Percentiles rank a stretch among this genome's conserved stretches.
phyloP scores from a whole-genome alignment of 2,888 invertebrate genomes.

The Euproctis similis region DNA sequence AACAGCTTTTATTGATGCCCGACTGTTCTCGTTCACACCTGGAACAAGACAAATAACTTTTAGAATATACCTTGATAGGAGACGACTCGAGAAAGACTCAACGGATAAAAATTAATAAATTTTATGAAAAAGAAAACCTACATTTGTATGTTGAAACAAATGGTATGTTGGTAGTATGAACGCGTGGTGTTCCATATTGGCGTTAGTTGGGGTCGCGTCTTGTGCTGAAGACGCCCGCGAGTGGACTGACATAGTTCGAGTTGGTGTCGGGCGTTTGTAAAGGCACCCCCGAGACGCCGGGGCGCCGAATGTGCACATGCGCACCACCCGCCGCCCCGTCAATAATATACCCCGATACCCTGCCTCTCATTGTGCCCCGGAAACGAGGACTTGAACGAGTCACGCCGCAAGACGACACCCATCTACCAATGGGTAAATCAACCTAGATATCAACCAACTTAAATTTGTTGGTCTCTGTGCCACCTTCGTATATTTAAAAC shows the following conservation, averaged over 20 bases:
- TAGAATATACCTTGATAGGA: slow-evolving; percentile 20
- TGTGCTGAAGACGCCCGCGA: slow-evolving; percentile 40
- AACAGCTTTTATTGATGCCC: slow-evolving; percentile 24
- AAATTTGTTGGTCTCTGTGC: too few species aligned
- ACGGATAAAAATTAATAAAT: not conserved
- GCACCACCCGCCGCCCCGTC: slow-evolving; percentile 56
- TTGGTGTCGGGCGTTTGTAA: slow-evolving; percentile 56
- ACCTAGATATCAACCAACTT: too few species aligned
- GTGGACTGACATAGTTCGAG: slow-evolving; percentile 53
- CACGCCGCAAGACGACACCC: slow-evolving; percentile 60
- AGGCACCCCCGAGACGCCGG: slow-evolving; percentile 61
- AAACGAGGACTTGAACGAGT: slow-evolving; percentile 67
- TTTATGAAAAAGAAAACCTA: slow-evolving; percentile 23
- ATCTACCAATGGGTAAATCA: slow-evolving; percentile 29
- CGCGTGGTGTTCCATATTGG: slow-evolving; percentile 32
- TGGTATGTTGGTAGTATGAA: slow-evolving; percentile 12
- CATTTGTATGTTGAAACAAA: slow-evolving; percentile 38
- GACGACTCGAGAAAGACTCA: too few species aligned
- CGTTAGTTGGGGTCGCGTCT: slow-evolving; percentile 31
- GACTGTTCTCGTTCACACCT: slow-evolving; percentile 39
- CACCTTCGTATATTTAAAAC: too few species aligned
- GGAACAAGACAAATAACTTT: slow-evolving; percentile 44
- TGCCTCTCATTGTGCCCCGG: slow-evolving; percentile 65
- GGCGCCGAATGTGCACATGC: slow-evolving; percentile 68
- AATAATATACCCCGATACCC: slow-evolving; percentile 70